Evolutionary conservation across 2,113 vertebrate species (phyloP), one percentile per base, ranked within the genome.

Genomic region (Hydrolagus affinis): DNA sequence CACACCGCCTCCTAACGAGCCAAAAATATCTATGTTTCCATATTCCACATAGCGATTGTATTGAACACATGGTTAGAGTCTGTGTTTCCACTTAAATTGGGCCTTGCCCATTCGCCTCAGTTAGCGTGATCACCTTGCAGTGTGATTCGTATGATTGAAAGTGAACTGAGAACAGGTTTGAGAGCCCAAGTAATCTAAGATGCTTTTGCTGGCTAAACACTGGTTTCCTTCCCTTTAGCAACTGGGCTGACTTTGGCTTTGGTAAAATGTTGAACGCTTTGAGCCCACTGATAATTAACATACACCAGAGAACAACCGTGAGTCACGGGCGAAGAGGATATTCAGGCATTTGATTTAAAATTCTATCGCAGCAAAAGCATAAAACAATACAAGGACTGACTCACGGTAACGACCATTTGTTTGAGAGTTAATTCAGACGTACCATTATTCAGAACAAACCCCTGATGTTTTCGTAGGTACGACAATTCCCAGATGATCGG

Each of bases 381-480:
- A 80, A 44, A 44, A 44, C 25, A 66, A 25, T 78, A n/a, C 44
- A 77, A 59, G 23, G 7, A 44, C 6, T 44, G 44, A 80, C 72
- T 74, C 28, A 19, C 10, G 14, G 12, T 25, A 19, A 25, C 57
- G 62, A 32, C 64, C 64, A 21, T 83, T 17, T 21, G 25, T 1
- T 83, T 15, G 15, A 80, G 15, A n/a, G 14, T 80, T 80, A 80
- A 28, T 8, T 28, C 28, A 66, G 15, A 83, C 78, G 30, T 83
- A 83, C 78, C 78, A 83, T 83, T 68, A 83, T 83, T 66, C 30
- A 60, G 62, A 83, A 83, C 78, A 68, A 10, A 83, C 66, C 12
- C 62, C 60, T 30, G 62, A 83, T 83, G 21, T 83, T 19, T 66
- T 83, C 62, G 32, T 25, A 17, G 17, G 11, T 66, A 28, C 17